Evolutionary conservation across 2,797 vertebrate species (phyloP), one percentile per base, ranked within the genome.

Genomic region (Hippocampus kuda): DNA sequence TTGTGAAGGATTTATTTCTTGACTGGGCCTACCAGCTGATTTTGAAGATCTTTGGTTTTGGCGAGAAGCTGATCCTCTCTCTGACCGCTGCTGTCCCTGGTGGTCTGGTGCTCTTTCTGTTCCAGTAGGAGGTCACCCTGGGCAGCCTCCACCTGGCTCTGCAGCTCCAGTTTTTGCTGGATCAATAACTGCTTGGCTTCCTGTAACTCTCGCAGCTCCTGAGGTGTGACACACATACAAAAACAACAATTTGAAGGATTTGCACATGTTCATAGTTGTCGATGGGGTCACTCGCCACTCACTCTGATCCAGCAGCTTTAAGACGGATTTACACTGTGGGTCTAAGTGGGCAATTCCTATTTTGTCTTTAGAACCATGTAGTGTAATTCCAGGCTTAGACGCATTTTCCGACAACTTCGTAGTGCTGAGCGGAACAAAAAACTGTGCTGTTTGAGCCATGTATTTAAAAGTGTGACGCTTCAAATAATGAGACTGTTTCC

Each of bases 101-200:
- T 86, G 76, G 85, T 79, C 85, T 94, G 92, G 77, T 95, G 93
- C 5, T 68, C 89, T 57, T 82, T 91, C 72, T 92, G 93, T 81
- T 98, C 94, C 79, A 94, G 88, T 76, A 95, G 91, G 24, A 98
- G 77, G 60, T 78, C 61, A 12, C 82, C 85, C 79, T 89, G 90
- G 0, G 74, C 77, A 5, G 79, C 86, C 80, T 96, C 94, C 75
- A 94, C 80, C 84, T 91, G 92, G 65, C 88, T 86, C 83, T 98
- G 97, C 68, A 94, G 83, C 81, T 98, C 95, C 87, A 98, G 86
- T 79, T 99, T 99, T 89, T 98, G 96, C 82, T 98, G 93, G 88
- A 98, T 97, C 87, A 99, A 85, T 69, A 98, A 86, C 76, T 95
- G 92, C 77, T 95, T 99, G 70, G 93, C 95, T 77, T 98, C 95